Evolutionary conservation across 1,140 invertebrate genomes (phyloP), one percentile per base, ranked within the genome.

Genomic region (Drosophila ercepeae): DNA sequence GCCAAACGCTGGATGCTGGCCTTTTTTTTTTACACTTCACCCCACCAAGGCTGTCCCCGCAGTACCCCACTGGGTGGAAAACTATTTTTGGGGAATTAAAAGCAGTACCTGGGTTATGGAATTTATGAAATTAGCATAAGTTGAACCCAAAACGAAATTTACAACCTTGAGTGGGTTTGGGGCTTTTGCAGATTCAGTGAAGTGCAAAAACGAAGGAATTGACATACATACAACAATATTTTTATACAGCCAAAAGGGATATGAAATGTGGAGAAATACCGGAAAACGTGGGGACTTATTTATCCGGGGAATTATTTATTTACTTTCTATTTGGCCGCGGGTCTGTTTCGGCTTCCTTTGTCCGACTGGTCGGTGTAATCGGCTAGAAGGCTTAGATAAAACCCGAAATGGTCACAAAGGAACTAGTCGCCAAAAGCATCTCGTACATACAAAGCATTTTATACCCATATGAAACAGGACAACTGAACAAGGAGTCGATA

Each of bases 51-150:
- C 42, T 2, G n/a, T n/a, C n/a, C n/a, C n/a, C n/a, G 39, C 39
- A 3, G 29, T 49, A 16, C 18, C 16, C 44, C 13, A 13, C 25
- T 58, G 42, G 18, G 23, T 2, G 6, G 9, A 0, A 25, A 72
- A 63, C 57, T 73, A 49, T 74, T 45, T 57, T 54, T 27, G 34
- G 32, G 36, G 49, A 58, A 49, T 44, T 54, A 45, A 48, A 64
- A 50, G 46, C 44, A 29, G 60, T 54, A 51, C 45, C 9, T n/a
- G 21, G 34, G n/a, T 41, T 59, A 57, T 21, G 29, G 57, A 72
- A 75, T 78, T 78, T 67, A 59, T 58, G 29, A 78, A 78, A 84
- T 83, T 79, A 83, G 19, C 81, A 79, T 75, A 71, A 51, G 63
- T 65, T 50, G 51, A 60, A 51, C 42, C 54, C 50, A 14, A 50